Evolutionary conservation across 2,113 vertebrate species (phyloP), one percentile per base, ranked within the genome.

Genomic region (Pedetes capensis): DNA sequence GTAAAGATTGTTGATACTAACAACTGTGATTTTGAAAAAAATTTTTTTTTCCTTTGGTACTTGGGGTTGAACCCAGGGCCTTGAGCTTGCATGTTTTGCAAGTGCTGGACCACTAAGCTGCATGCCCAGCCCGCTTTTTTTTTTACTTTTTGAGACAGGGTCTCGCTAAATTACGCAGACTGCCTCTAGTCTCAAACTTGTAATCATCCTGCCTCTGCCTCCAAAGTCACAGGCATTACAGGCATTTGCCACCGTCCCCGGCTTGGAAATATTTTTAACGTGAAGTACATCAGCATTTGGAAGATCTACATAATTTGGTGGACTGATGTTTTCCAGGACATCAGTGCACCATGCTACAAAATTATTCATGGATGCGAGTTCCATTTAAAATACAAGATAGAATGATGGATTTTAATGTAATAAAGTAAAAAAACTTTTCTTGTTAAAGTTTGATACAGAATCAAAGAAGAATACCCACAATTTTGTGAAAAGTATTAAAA

Each of bases 401-500:
- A 55, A 12, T 51, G 44, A 49, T 29, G 68, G 42, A 34, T 68
- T 94, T 83, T 94, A 78, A 80, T 93, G 64, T 75, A 49, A n/a
- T 20, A 79, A 34, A 44, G 49, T 16, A 80, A 51, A 34, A 75
- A 94, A 74, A 91, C 68, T 82, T 94, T 49, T 37, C 49, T 71
- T 94, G 72, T 47, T 64, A n/a, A 74, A 69, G 14, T 87, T 94
- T 84, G 32, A 3, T 88, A 5, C 47, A 91, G 75, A 93, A 59
- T 94, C 23, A 72, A 81, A 80, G 55, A 83, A 61, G 27, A 75
- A n/a, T 47, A 69, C 11, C 27, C 42, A 29, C 32, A 69, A 6
- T 87, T 93, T 95, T 89, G 25, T 93, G 49, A 93, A 89, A 84
- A 82, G 1, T 93, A 44, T 88, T 81, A 79, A 75, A 97, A 81